A percentile compares a stretch with the other conserved stretches of the same genome.
Conservation (phyloP, 2,797 vertebrate genomes). For the Gambusia yucatana region DNA sequence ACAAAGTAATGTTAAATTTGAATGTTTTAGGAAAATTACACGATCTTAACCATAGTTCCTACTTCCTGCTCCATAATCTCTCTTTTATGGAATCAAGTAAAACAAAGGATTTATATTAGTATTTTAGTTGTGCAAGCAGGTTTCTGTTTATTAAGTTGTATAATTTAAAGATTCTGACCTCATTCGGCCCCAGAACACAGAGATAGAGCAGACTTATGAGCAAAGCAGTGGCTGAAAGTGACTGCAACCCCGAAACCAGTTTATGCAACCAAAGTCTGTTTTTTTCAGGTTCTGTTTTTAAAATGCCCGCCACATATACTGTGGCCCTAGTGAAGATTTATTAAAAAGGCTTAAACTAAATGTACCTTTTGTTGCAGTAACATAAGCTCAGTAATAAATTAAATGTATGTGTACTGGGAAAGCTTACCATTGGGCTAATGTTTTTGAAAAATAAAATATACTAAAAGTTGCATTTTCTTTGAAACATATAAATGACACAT, state of each 20-base stretch:
- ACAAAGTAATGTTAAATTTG: conserved; percentile 20
- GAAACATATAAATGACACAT: neutral
- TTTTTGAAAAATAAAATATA: neutral
- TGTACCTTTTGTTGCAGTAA: neutral
- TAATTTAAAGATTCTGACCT: conserved; percentile 33
- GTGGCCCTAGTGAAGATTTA: neutral
- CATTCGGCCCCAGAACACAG: conserved; percentile 25
- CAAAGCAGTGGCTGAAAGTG: conserved; percentile 41
- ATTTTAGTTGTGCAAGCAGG: neutral
- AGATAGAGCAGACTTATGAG: conserved; percentile 12
- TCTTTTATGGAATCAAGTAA: neutral
- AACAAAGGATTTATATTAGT: neutral
- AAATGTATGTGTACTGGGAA: neutral
- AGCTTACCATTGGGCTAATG: neutral
- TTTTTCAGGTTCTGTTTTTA: neutral
- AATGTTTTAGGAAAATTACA: conserved; percentile 21
- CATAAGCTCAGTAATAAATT: neutral
- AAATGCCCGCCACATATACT: neutral
- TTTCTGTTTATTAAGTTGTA: conserved; percentile 1
- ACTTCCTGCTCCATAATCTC: neutral
- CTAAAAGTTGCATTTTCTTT: neutral
- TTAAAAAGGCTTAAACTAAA: neutral
- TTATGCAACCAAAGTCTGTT: neutral
- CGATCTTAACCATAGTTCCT: conserved; percentile 3
- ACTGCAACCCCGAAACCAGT: conserved; percentile 22